phyloP scores from a whole-genome alignment of 2,113 vertebrate genomes.

The Phyllostomus discolor region DNA sequence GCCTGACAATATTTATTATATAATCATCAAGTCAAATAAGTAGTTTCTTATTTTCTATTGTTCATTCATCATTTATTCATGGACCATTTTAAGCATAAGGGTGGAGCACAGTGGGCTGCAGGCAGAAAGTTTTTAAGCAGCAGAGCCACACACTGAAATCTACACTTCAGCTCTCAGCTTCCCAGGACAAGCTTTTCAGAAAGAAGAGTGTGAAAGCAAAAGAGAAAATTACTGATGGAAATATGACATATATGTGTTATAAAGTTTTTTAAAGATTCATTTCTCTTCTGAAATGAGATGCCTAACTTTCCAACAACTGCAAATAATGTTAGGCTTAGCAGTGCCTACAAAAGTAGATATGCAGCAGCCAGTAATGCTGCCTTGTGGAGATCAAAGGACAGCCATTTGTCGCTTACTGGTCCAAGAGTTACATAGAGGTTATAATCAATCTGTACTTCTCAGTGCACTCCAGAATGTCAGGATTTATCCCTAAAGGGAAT shows the following conservation, averaged over 20 bases:
- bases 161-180: neutral
- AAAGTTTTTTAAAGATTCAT: neutral
- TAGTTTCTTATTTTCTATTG: neutral
- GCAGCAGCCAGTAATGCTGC: neutral
- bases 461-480: neutral
- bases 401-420: constrained; percentile 22
- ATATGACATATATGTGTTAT: neutral
- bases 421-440: constrained; percentile 43
- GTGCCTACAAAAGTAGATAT: neutral
- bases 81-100: neutral
- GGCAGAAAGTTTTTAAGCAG: neutral
- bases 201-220: neutral
- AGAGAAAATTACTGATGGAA: neutral
- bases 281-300: neutral
- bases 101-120: too few species aligned
- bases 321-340: constrained; percentile 26
- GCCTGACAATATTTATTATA: neutral
- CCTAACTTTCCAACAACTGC: neutral
- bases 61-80: neutral
- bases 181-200: neutral
- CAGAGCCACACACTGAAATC: neutral
- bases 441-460: constrained; percentile 42
- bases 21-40: neutral
- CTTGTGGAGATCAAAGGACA: neutral
- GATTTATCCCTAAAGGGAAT: neutral